Evolutionary conservation across 2,797 vertebrate species (phyloP), one percentile per base, ranked within the genome.

Genomic region (Pampus argenteus): DNA sequence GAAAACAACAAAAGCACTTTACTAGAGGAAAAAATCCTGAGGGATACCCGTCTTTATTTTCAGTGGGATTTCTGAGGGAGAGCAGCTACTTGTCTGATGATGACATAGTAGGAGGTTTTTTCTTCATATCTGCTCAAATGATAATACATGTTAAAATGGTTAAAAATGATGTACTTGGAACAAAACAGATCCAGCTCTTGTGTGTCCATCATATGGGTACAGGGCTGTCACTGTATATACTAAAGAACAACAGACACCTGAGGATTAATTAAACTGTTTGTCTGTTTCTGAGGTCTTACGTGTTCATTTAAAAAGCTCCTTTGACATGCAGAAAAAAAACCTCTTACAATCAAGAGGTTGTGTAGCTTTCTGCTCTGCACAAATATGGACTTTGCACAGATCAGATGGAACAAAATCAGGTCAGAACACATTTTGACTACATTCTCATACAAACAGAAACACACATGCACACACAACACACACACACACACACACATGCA

Each of bases 361-460:
- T 52, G 60, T 29, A 4, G 9, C 10, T 71, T 31, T 70, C 58
- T 65, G 40, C 45, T 72, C 57, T 89, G 77, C 56, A 74, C 78
- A 83, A 82, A 86, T 60, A 40, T 65, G 76, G 65, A 91, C 84
- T 88, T 85, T 87, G 78, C n/a, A 58, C 78, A 10, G 20, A 66
- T 63, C 28, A 56, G 28, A 60, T 5, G 20, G 18, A 63, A 15
- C 69, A 11, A 56, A 78, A 81, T 65, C 22, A 26, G 68, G 45
- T 78, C 66, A 69, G 55, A 78, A 71, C 55, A 63, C 50, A 58
- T 60, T 76, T 38, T 66, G 66, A 71, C 40, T 17, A 40, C 14
- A 17, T 40, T 28, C 26, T 29, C 74, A 62, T 11, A 57, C 79
- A 68, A 29, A 62, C 45, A 68, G 42, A 74, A 66, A 52, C 63